Evolutionary conservation across 1,140 invertebrate genomes (phyloP).

Genomic region (Trachelipus rathkii): DNA sequence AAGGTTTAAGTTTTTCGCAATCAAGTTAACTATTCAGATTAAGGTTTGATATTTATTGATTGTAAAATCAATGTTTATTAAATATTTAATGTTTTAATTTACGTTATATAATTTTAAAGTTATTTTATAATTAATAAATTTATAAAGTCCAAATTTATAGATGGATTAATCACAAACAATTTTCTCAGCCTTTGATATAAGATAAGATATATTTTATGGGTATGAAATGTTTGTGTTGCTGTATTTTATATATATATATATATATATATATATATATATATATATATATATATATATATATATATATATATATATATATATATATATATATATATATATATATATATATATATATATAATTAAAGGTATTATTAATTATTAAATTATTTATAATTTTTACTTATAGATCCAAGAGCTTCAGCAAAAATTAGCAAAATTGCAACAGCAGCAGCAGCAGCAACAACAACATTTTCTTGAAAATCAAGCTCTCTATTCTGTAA

Average conservation of each 20-base stretch:
- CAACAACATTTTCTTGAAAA: conserved; percentile 7
- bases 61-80: too few relatives aligned
- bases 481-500: conserved; percentile 2
- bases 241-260: too few relatives aligned
- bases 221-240: conserved; percentile 17
- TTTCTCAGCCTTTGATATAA: too few relatives aligned
- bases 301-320: conserved; percentile 8
- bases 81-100: too few relatives aligned
- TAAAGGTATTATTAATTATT: background rate
- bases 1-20: too few relatives aligned
- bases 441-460: conserved; percentile 31
- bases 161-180: too few relatives aligned
- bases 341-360: conserved; percentile 10
- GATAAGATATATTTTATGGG: too few relatives aligned
- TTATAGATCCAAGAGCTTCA: background rate
- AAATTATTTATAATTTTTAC: background rate
- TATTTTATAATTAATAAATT: too few relatives aligned
- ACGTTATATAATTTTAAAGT: too few relatives aligned
- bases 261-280: conserved; percentile 1
- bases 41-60: too few relatives aligned
- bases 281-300: conserved; percentile 10
- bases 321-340: conserved; percentile 9
- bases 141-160: too few relatives aligned
- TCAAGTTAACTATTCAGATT: too few relatives aligned
- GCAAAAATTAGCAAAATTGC: background rate